A percentile compares a stretch with the other conserved stretches of the same genome.
These are phyloP conservation scores for Salarias fasciatus DNA, from an alignment of 2,797 vertebrate genomes.

Conservation along the genomic window DNA sequence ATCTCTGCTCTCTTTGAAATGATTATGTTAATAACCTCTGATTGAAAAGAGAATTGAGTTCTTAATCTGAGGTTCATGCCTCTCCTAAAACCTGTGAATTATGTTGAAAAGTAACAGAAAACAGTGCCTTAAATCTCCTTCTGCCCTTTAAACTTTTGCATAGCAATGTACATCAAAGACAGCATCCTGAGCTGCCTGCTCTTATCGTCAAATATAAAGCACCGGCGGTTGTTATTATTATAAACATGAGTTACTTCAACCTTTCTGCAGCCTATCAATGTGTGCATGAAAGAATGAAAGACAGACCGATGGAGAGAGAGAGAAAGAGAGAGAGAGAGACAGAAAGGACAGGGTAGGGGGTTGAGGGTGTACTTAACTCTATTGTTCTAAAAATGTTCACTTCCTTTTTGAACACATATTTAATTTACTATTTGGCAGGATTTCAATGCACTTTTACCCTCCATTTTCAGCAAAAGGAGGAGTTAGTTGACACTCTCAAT, in stretches of 20 bases:
- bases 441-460: slow-evolving; percentile 80
- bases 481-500: slow-evolving; percentile 79
- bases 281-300: slow-evolving; percentile 21
- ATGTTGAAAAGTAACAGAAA: slow-evolving; percentile 16
- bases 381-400: slow-evolving; percentile 80
- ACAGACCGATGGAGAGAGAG: slow-evolving; percentile 13
- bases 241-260: slow-evolving; percentile 1
- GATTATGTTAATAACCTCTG: slow-evolving; percentile 18
- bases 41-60: background rate
- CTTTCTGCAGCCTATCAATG: slow-evolving; percentile 1
- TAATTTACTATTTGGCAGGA: slow-evolving; percentile 82
- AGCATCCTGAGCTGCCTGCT: slow-evolving; percentile 1
- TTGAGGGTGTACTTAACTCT: slow-evolving; percentile 76
- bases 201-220: slow-evolving; percentile 1
- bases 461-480: slow-evolving; percentile 76
- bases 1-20: background rate
- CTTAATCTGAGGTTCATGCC: background rate
- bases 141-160: slow-evolving; percentile 3
- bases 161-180: slow-evolving; percentile 12
- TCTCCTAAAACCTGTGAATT: background rate
- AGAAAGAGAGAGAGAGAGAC: slow-evolving; percentile 6
- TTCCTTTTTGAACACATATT: slow-evolving; percentile 80
- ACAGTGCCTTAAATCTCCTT: background rate
- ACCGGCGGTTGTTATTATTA: slow-evolving; percentile 15
- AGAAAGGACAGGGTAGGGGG: slow-evolving; percentile 32